phyloP scores from a whole-genome alignment of 2,797 vertebrate genomes.

The Emydoidea blandingii region DNA sequence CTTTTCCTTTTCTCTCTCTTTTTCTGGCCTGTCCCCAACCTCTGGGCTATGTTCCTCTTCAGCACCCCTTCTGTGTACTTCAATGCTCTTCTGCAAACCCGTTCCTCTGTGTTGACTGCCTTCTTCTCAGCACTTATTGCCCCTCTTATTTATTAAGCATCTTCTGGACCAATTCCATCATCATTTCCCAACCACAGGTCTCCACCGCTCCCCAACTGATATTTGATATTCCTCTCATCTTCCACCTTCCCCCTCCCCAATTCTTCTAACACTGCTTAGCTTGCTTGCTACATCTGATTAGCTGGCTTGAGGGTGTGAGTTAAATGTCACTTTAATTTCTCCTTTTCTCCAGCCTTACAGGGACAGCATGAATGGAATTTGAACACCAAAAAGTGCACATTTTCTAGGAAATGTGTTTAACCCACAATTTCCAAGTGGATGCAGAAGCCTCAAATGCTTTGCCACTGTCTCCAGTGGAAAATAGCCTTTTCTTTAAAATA shows the following conservation, averaged over 20 bases:
- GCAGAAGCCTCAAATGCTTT: background rate
- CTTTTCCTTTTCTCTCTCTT: background rate
- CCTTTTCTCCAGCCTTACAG: conserved; percentile 47
- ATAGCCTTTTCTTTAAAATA: background rate
- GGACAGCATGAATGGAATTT: conserved; percentile 47
- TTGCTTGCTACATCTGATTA: conserved; percentile 47
- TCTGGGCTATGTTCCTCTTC: rapidly evolving
- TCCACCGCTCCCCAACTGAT: background rate
- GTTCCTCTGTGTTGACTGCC: background rate
- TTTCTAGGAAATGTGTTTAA: conserved; percentile 30
- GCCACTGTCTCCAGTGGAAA: background rate
- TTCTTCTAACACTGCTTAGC: background rate
- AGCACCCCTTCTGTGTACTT: rapidly evolving
- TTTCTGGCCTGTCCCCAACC: background rate
- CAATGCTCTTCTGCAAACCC: background rate
- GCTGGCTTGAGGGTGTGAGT: conserved; percentile 31
- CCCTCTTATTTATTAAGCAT: background rate
- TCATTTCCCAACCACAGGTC: background rate
- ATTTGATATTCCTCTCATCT: background rate
- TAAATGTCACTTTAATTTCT: conserved; percentile 67
- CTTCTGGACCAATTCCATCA: rapidly evolving
- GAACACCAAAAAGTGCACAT: conserved; percentile 26
- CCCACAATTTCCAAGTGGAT: background rate
- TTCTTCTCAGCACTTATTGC: background rate
- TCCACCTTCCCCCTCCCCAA: background rate